These are phyloP conservation scores for Bos indicus DNA, from an alignment of 2,113 vertebrate genomes.

Conservation along the genomic window DNA sequence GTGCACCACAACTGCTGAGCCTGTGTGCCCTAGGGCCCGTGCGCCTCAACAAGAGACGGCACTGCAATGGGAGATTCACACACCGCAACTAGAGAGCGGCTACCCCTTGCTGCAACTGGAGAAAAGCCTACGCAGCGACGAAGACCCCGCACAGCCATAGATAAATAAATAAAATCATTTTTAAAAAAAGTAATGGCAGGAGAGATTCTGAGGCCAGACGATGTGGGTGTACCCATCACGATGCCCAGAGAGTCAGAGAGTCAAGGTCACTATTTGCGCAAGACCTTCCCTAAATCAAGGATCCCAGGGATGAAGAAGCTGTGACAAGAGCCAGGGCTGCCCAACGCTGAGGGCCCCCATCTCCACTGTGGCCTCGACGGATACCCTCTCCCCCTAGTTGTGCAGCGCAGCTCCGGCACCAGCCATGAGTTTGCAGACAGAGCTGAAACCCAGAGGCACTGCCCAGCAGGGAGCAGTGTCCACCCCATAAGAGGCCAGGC, in stretches of 20 bases:
- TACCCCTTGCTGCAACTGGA: neutral
- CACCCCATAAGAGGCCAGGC: neutral
- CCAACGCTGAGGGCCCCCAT: neutral
- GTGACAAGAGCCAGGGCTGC: neutral
- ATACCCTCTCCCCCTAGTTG: rapidly evolving
- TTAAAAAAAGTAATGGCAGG: neutral
- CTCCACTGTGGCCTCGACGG: neutral
- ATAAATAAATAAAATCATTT: neutral
- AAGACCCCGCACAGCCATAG: neutral
- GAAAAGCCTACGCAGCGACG: neutral
- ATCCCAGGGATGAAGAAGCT: neutral
- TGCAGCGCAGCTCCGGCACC: neutral
- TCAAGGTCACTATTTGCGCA: neutral
- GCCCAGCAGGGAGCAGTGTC: neutral
- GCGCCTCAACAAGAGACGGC: neutral
- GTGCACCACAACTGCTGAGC: neutral
- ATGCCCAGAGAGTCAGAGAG: neutral
- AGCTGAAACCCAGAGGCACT: neutral
- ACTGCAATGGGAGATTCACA: neutral
- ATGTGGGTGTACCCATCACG: too few relatives aligned
- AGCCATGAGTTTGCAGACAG: neutral
- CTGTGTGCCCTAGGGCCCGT: neutral
- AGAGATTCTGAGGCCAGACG: neutral
- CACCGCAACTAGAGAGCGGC: neutral
- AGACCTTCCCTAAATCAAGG: neutral